These are phyloP conservation scores for Cromileptes altivelis DNA, from an alignment of 2,113 vertebrate species.

Conservation along the genomic window DNA sequence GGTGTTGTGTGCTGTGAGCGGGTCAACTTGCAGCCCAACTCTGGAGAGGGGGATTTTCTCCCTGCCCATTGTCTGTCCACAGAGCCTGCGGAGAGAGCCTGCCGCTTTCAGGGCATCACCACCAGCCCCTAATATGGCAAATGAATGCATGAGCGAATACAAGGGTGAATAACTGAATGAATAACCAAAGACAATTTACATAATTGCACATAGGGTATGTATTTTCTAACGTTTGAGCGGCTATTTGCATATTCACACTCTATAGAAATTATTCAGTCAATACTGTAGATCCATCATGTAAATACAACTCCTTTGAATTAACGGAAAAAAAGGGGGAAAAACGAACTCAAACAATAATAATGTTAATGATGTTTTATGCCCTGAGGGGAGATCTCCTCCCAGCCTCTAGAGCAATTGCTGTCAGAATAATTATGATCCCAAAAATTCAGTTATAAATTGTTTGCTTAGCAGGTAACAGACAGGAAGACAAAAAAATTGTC, in stretches of 20 bases:
- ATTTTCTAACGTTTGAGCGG: constrained; percentile 78
- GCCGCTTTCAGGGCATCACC: constrained; percentile 69
- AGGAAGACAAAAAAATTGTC: constrained; percentile 20
- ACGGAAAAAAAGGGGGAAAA: constrained; percentile 43
- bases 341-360: constrained; percentile 83
- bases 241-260: constrained; percentile 83
- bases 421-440: constrained; percentile 62
- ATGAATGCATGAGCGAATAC: constrained; percentile 86
- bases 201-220: constrained; percentile 84
- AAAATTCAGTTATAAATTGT: constrained; percentile 66
- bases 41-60: constrained; percentile 61
- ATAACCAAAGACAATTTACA: constrained; percentile 85
- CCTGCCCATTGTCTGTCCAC: constrained; percentile 72
- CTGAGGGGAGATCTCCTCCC: constrained; percentile 74
- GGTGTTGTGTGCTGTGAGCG: constrained; percentile 34
- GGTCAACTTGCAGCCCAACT: constrained; percentile 69
- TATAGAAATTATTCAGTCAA: constrained; percentile 86
- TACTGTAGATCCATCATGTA: constrained; percentile 82
- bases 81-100: constrained; percentile 72
- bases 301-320: constrained; percentile 85
- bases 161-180: constrained; percentile 84
- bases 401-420: constrained; percentile 72
- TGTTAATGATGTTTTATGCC: constrained; percentile 81
- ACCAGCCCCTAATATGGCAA: constrained; percentile 81
- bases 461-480: constrained; percentile 72